Conservation (phyloP, 2,797 vertebrate genomes). For the Emys orbicularis region DNA sequence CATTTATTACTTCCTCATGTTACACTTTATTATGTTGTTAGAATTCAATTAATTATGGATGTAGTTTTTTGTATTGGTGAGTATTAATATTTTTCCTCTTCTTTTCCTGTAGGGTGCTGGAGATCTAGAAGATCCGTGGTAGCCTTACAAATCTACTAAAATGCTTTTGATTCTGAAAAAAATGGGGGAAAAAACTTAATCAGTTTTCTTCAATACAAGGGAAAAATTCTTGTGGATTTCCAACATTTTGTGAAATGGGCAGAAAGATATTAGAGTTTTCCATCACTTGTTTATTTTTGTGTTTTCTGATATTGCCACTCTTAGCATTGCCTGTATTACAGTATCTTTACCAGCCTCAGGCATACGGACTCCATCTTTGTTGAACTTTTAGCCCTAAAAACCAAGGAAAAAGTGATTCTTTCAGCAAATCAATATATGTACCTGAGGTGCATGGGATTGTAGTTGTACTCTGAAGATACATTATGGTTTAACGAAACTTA, state of each 20-base stretch:
- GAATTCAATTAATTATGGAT: constrained; percentile 73
- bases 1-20: constrained; percentile 31
- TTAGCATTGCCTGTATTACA: constrained; percentile 85
- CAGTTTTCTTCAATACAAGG: constrained; percentile 86
- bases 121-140: constrained; percentile 97
- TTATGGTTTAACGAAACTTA: constrained; percentile 75
- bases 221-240: constrained; percentile 87
- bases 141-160: constrained; percentile 94
- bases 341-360: constrained; percentile 85
- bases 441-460: constrained; percentile 80
- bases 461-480: constrained; percentile 81
- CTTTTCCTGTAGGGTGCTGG: constrained; percentile 91
- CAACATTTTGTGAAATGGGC: constrained; percentile 87
- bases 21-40: constrained; percentile 62
- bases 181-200: constrained; percentile 87
- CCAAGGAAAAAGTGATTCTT: constrained; percentile 78
- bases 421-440: constrained; percentile 77
- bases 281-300: constrained; percentile 87
- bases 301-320: constrained; percentile 85
- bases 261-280: constrained; percentile 86
- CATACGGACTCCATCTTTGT: constrained; percentile 78
- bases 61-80: constrained; percentile 71
- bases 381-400: constrained; percentile 81
- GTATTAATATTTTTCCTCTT: constrained; percentile 84
- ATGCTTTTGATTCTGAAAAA: constrained; percentile 91